A percentile compares a stretch with the other conserved stretches of the same genome.
These are phyloP conservation scores for Leptosomus discolor DNA, from an alignment of 2,113 vertebrate species.

Conservation along the genomic window DNA sequence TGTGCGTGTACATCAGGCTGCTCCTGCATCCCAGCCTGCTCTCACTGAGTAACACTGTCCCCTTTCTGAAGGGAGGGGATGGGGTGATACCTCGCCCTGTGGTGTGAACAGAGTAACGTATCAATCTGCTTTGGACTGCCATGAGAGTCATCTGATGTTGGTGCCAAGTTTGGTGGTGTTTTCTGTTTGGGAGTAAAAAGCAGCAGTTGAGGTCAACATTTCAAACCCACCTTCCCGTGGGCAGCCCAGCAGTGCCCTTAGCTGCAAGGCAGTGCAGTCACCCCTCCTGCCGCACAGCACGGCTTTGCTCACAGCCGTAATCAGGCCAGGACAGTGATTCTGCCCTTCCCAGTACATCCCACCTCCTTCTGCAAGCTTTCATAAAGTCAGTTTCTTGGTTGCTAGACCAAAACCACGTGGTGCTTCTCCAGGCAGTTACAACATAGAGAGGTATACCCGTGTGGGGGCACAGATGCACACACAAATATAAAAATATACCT, in stretches of 20 bases:
- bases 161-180: neutral
- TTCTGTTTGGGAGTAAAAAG: neutral
- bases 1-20: neutral
- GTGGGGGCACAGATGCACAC: neutral
- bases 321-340: neutral
- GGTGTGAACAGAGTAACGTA: too few relatives aligned
- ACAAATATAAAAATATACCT: neutral
- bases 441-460: neutral
- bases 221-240: neutral
- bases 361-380: neutral
- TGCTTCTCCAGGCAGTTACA: neutral
- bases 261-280: neutral
- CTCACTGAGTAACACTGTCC: neutral
- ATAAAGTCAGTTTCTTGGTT: neutral
- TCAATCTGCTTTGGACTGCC: neutral
- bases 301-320: neutral
- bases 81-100: neutral
- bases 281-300: neutral
- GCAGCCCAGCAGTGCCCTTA: neutral
- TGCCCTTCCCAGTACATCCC: neutral
- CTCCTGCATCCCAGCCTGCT: neutral
- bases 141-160: neutral
- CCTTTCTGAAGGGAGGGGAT: neutral
- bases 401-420: neutral
- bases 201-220: neutral